These are phyloP conservation scores for Lithophane semibrunnea DNA, from an alignment of 2,888 invertebrate genomes.

Conservation along the genomic window DNA sequence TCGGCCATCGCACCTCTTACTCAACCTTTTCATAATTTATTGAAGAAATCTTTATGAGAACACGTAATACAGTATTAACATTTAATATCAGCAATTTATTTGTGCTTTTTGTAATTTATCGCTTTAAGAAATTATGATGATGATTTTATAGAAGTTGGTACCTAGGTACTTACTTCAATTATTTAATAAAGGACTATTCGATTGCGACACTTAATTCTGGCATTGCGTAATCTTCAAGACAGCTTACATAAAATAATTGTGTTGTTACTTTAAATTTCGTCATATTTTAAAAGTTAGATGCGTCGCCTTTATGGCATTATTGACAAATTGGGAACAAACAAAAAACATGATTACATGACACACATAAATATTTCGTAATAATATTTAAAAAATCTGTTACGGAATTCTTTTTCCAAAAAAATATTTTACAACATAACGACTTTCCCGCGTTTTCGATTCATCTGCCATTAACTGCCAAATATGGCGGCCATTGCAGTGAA, in stretches of 20 bases:
- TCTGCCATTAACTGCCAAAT: constrained; percentile 64
- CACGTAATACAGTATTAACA: constrained; percentile 54
- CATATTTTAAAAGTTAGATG: neutral
- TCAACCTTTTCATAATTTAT: constrained; percentile 61
- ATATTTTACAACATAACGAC: constrained; percentile 33
- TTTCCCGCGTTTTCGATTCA: constrained; percentile 51
- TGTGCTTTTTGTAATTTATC: constrained; percentile 39
- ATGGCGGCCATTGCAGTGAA: constrained; percentile 62
- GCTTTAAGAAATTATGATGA: constrained; percentile 24
- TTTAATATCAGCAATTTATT: constrained; percentile 61
- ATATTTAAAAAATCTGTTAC: neutral
- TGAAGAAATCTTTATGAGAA: constrained; percentile 36
- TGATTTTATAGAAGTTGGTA: constrained; percentile 36
- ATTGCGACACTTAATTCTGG: neutral
- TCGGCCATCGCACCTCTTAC: constrained; percentile 32
- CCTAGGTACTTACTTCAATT: neutral
- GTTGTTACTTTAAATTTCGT: neutral
- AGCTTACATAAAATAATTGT: neutral
- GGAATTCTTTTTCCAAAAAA: constrained; percentile 28
- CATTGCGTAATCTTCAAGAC: neutral
- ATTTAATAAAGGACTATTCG: constrained; percentile 3
- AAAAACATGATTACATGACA: too few species aligned
- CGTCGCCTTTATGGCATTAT: neutral
- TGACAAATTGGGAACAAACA: neutral
- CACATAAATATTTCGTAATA: neutral